These are phyloP conservation scores for Strix uralensis DNA, from an alignment of 2,113 vertebrate genomes.

Conservation along the genomic window DNA sequence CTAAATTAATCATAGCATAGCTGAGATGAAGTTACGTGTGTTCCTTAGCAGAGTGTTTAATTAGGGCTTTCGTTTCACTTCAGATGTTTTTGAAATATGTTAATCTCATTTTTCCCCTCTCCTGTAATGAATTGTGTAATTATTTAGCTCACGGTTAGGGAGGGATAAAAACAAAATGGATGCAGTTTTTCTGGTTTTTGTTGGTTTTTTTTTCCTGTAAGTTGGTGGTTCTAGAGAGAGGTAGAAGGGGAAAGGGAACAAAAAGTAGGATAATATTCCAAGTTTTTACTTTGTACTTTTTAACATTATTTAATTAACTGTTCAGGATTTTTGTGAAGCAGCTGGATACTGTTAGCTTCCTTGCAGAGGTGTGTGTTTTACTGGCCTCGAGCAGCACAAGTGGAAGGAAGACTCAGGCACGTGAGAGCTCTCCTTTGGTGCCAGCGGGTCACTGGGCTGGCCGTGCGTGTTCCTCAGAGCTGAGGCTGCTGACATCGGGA, in stretches of 20 bases:
- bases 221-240: neutral
- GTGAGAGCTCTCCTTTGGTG: neutral
- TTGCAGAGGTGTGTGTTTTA: neutral
- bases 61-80: neutral
- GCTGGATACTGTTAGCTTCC: neutral
- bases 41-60: neutral
- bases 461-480: accelerated
- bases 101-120: neutral
- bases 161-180: neutral
- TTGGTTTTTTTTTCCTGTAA: neutral
- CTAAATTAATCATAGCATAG: neutral
- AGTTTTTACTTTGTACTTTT: neutral
- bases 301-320: neutral
- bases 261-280: no score
- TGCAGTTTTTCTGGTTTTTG: neutral
- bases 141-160: neutral
- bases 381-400: neutral
- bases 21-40: neutral
- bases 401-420: neutral
- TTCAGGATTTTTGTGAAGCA: neutral
- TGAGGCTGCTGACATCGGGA: neutral
- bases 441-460: accelerated
- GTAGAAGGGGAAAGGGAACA: neutral
- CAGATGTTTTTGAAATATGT: neutral
- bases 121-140: neutral